Percentiles rank a stretch among this genome's conserved stretches.
Evolutionary conservation across 2,888 invertebrate genomes (phyloP).

Genomic region (Eretmocerus hayati): DNA sequence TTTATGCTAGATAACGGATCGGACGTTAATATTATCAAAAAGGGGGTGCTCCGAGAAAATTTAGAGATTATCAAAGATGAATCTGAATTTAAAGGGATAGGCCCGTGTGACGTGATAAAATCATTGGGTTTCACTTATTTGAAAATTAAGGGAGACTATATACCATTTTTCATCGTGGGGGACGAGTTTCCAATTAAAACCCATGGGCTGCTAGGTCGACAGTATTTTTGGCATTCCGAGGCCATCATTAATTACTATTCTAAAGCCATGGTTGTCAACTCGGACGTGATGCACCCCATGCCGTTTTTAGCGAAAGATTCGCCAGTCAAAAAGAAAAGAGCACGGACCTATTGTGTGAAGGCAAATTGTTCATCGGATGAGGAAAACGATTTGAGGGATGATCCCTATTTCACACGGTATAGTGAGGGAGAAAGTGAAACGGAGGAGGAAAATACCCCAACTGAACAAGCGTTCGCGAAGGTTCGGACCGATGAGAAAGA

Average conservation of each 20-base stretch:
- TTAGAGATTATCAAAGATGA: too few relatives aligned
- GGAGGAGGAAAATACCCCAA: too few relatives aligned
- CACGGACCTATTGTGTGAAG: too few relatives aligned
- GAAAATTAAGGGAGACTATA: background rate
- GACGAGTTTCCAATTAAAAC: slow-evolving; percentile 8
- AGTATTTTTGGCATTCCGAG: background rate
- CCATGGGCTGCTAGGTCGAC: slow-evolving; percentile 1
- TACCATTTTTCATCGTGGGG: background rate
- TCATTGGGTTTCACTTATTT: background rate
- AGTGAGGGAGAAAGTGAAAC: too few relatives aligned
- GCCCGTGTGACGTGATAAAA: background rate
- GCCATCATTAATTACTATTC: background rate
- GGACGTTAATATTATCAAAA: background rate
- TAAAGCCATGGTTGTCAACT: background rate
- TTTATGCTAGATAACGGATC: background rate
- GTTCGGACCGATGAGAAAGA: background rate
- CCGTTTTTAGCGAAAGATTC: background rate
- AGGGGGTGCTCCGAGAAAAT: background rate
- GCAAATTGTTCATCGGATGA: too few relatives aligned
- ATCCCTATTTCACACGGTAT: background rate
- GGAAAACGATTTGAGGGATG: too few relatives aligned
- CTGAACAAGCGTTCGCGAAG: background rate
- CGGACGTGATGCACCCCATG: background rate
- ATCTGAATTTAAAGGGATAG: background rate
- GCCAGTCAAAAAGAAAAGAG: background rate